Conservation (phyloP, 1,140 invertebrate genomes). For the Lerema accius region DNA sequence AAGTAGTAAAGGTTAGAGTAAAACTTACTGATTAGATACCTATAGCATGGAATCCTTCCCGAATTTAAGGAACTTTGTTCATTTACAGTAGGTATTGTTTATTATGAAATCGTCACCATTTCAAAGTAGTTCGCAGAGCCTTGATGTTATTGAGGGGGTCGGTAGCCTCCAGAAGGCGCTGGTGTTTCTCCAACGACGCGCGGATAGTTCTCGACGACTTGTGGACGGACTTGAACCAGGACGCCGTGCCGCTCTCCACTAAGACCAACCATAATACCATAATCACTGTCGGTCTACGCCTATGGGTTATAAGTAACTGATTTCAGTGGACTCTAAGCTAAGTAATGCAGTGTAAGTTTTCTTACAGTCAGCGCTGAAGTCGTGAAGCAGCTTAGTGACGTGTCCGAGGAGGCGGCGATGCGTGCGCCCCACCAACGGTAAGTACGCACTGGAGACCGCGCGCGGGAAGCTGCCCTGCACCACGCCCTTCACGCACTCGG, state of each 20-base stretch:
- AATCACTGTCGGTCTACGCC: no score
- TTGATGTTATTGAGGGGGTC: slow-evolving; percentile 38
- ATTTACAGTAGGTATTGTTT: background rate
- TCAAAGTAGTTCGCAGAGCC: slow-evolving; percentile 44
- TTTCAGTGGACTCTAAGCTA: no score
- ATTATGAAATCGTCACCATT: slow-evolving; percentile 45
- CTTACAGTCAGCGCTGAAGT: slow-evolving; percentile 58
- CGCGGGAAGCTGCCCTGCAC: slow-evolving; percentile 46
- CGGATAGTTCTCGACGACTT: slow-evolving; percentile 46
- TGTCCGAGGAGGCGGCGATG: slow-evolving; percentile 52
- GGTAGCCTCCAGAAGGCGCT: slow-evolving; percentile 43
- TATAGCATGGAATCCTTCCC: no score
- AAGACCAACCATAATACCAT: background rate
- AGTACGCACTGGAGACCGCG: slow-evolving; percentile 48
- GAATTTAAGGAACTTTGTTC: no score
- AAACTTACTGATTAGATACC: no score
- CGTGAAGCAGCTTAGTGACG: slow-evolving; percentile 47
- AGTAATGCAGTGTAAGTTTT: background rate
- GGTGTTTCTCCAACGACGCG: slow-evolving; percentile 52
- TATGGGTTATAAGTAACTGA: no score
- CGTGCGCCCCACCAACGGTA: slow-evolving; percentile 56
- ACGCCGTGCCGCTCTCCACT: slow-evolving; percentile 58
- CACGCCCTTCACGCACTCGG: slow-evolving; percentile 48
- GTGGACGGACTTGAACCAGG: slow-evolving; percentile 43
- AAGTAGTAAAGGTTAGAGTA: no score